Evolutionary conservation across 2,113 vertebrate species (phyloP), one percentile per base, ranked within the genome.

Genomic region (Dascyllus trimaculatus): DNA sequence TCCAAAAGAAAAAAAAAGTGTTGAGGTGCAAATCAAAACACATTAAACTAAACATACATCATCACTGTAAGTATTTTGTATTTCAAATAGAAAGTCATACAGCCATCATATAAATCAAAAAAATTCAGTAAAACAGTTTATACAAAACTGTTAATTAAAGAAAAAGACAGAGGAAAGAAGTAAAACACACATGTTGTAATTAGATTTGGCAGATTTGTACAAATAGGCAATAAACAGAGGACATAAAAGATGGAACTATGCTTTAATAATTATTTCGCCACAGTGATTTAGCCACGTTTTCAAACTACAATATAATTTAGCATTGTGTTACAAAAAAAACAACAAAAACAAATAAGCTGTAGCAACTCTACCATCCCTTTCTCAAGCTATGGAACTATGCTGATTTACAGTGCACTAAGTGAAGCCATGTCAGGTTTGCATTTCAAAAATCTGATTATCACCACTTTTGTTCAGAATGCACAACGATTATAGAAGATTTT

Each of bases 61-160:
- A 52, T 74, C 29, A 64, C 22, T 57, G 57, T 18, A 63, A 79
- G 53, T 35, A 35, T 17, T 66, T 45, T 74, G 57, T 72, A 78
- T 79, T 75, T 62, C 29, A 71, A 71, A 75, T 17, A 54, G 17
- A 70, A 72, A 76, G n/a, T 4, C 14, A 53, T 10, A 69, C 53
- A 76, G 38, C 1, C 48, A 56, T 61, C 67, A 49, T 32, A 54
- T 26, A 29, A 21, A 21, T 74, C 57, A 62, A 15, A 58, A 49
- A 84, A 56, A 70, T 29, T 9, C 32, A 82, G 60, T 65, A 64
- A 61, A 15, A 78, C 11, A 59, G 54, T 84, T 81, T 59, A 81
- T 61, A 87, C 54, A 64, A 69, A 62, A 61, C 11, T 5, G 61
- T 48, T 59, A 57, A 58, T 54, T 26, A 17, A 48, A 58, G 18